These are phyloP conservation scores for Cheilinus undulatus DNA, from an alignment of 2,113 vertebrate genomes.

Conservation along the genomic window DNA sequence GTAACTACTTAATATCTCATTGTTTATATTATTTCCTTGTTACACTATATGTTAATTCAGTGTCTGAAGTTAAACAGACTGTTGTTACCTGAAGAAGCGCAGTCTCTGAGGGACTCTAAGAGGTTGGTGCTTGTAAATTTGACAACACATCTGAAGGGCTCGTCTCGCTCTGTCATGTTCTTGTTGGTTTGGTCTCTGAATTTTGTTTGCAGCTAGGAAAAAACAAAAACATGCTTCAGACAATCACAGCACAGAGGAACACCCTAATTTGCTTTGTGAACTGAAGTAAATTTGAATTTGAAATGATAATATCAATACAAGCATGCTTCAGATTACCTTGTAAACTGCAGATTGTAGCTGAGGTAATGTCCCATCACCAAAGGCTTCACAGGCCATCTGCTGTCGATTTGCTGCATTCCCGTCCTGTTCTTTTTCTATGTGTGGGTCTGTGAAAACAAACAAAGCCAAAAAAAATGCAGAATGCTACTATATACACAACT, in stretches of 20 bases:
- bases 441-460: constrained; percentile 76
- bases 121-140: constrained; percentile 92
- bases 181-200: constrained; percentile 83
- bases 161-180: constrained; percentile 78
- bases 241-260: background rate
- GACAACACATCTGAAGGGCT: constrained; percentile 89
- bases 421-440: constrained; percentile 85
- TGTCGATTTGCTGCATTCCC: constrained; percentile 78
- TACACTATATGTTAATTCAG: background rate
- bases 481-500: too few species aligned
- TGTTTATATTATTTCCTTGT: background rate
- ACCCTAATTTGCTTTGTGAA: background rate
- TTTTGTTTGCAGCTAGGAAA: constrained; percentile 89
- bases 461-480: background rate
- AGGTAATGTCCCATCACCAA: constrained; percentile 86
- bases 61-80: background rate
- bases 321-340: constrained; percentile 71
- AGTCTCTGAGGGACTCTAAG: constrained; percentile 89
- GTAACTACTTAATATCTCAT: background rate
- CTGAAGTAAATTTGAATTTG: background rate
- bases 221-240: background rate
- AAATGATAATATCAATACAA: background rate
- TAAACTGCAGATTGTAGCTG: constrained; percentile 91
- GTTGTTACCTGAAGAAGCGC: constrained; percentile 86
- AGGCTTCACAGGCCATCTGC: constrained; percentile 84